Conservation (phyloP, 2,797 vertebrate genomes). For the Acrossocheilus wenchowensis region DNA sequence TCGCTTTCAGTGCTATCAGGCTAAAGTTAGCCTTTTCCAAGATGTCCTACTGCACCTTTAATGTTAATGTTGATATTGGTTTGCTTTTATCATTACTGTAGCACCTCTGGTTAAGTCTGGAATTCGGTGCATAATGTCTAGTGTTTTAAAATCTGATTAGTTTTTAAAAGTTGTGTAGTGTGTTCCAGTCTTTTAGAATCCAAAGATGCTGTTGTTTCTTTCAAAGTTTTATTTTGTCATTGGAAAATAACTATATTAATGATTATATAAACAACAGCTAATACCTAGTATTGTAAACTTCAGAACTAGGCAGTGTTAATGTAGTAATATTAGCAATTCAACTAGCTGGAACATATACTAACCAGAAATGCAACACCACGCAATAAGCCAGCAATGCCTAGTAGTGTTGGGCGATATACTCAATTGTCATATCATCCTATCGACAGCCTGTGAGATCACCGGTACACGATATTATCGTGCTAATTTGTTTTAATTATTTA, state of each 20-base stretch:
- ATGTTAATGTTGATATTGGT: not conserved
- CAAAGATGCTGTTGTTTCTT: not conserved
- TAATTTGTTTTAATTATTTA: too few relatives aligned
- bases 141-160: too few relatives aligned
- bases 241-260: not conserved
- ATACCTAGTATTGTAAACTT: not conserved
- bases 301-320: not conserved
- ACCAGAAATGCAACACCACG: not conserved
- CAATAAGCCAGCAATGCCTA: too few relatives aligned
- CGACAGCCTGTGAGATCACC: too few relatives aligned
- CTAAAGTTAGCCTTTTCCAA: too few relatives aligned
- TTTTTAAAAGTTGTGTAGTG: too few relatives aligned
- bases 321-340: not conserved
- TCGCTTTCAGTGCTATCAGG: too few relatives aligned
- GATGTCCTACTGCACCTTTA: too few relatives aligned
- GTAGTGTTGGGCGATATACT: too few relatives aligned
- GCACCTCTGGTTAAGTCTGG: not conserved
- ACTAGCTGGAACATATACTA: not conserved
- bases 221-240: not conserved
- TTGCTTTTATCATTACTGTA: not conserved
- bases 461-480: too few relatives aligned
- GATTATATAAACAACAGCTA: not conserved
- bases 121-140: not conserved
- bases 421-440: too few relatives aligned
- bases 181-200: too few relatives aligned